Evolutionary conservation across 2,113 vertebrate genomes (phyloP).

Genomic region (Hippocampus guttulatus): DNA sequence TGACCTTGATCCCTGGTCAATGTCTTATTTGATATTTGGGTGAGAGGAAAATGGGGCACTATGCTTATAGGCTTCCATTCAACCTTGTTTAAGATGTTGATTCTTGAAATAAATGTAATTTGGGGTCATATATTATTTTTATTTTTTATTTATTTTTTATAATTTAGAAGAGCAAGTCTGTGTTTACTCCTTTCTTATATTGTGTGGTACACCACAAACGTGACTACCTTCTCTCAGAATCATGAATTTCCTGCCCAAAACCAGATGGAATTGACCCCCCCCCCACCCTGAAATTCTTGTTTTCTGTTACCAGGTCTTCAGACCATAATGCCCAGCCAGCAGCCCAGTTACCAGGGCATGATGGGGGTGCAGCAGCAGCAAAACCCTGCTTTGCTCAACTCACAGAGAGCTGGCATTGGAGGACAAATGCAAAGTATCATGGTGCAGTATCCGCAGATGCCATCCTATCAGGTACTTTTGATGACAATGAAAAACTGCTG

Average conservation of each 20-base stretch:
- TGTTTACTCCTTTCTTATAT: neutral
- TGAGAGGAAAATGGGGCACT: neutral
- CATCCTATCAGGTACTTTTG: slow-evolving; percentile 87
- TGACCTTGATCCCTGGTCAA: slow-evolving; percentile 6
- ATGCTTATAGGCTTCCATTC: neutral
- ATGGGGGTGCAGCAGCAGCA: slow-evolving; percentile 93
- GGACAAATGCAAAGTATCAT: slow-evolving; percentile 95
- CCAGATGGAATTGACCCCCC: too few relatives aligned
- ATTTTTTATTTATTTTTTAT: too few relatives aligned
- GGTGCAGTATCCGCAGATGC: slow-evolving; percentile 96
- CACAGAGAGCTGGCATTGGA: slow-evolving; percentile 82
- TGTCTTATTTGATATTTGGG: neutral
- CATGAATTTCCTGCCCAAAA: too few relatives aligned
- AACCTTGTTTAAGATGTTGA: neutral
- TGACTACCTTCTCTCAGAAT: too few relatives aligned
- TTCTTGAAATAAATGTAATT: neutral
- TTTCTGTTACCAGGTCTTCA: slow-evolving; percentile 79
- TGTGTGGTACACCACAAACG: neutral
- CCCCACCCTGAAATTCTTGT: neutral
- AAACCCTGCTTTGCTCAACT: slow-evolving; percentile 83
- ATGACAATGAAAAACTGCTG: too few relatives aligned
- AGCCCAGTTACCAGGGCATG: slow-evolving; percentile 89
- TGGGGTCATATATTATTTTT: too few relatives aligned
- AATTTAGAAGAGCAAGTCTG: neutral
- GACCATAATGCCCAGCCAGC: slow-evolving; percentile 93